A percentile compares a stretch with the other conserved stretches of the same genome.
These are phyloP conservation scores for Pao palembangensis DNA, from an alignment of 2,113 vertebrate genomes.

Conservation along the genomic window DNA sequence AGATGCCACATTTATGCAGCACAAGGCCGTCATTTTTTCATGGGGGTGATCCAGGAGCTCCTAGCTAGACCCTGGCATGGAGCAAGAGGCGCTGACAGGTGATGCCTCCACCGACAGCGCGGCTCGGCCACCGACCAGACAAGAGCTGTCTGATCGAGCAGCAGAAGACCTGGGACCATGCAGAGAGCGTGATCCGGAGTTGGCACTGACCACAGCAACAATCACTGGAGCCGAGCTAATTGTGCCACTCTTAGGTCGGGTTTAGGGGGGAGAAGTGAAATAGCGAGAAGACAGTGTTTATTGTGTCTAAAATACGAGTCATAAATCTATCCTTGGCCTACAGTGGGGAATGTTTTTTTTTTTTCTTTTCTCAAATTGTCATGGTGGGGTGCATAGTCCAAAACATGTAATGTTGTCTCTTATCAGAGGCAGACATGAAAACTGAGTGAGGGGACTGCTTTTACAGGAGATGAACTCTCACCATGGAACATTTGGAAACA, in stretches of 20 bases:
- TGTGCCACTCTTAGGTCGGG: slow-evolving; percentile 65
- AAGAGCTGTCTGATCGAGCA: slow-evolving; percentile 70
- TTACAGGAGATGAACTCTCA: slow-evolving; percentile 56
- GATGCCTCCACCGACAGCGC: slow-evolving; percentile 66
- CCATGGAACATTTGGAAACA: slow-evolving; percentile 63
- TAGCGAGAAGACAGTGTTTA: slow-evolving; percentile 8
- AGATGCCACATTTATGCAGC: slow-evolving; percentile 64
- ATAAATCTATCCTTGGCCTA: slow-evolving; percentile 6
- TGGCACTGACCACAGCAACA: slow-evolving; percentile 66
- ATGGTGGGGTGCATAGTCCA: slow-evolving; percentile 10
- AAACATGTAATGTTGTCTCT: slow-evolving; percentile 28
- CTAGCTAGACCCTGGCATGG: slow-evolving; percentile 69
- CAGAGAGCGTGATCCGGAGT: slow-evolving; percentile 72
- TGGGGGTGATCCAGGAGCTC: slow-evolving; percentile 46
- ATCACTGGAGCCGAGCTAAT: slow-evolving; percentile 69
- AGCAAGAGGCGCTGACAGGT: slow-evolving; percentile 71
- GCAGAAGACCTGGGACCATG: slow-evolving; percentile 67
- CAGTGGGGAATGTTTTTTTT: slow-evolving; percentile 9
- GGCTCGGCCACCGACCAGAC: slow-evolving; percentile 70
- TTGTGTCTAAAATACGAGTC: slow-evolving; percentile 3
- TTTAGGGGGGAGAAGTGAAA: slow-evolving; percentile 28
- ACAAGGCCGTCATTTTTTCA: slow-evolving; percentile 47
- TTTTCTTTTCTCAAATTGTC: slow-evolving; percentile 20
- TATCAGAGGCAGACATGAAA: slow-evolving; percentile 34
- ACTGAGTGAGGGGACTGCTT: slow-evolving; percentile 42